These are phyloP conservation scores for Papilio aristodemus DNA, from an alignment of 1,140 invertebrate genomes.

Conservation along the genomic window DNA sequence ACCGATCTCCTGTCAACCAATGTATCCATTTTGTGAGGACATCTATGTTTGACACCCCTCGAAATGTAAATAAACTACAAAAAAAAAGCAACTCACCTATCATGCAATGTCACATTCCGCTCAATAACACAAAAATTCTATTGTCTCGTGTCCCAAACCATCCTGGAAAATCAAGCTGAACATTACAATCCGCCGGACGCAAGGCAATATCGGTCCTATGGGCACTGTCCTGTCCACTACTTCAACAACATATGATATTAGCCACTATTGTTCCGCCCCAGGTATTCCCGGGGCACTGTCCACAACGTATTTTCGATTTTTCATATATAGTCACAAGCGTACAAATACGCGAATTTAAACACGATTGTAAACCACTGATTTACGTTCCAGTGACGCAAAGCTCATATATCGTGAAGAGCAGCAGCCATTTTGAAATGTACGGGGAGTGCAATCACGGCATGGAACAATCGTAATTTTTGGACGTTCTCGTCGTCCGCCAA, in stretches of 20 bases:
- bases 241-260: conserved; percentile 78
- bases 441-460: conserved; percentile 80
- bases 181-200: conserved; percentile 74
- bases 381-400: conserved; percentile 81
- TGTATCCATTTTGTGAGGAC: conserved; percentile 71
- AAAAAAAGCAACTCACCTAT: conserved; percentile 71
- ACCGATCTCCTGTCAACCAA: conserved; percentile 56
- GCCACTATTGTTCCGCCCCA: conserved; percentile 68
- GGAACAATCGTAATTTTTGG: conserved; percentile 75
- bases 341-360: conserved; percentile 63
- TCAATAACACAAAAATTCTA: conserved; percentile 75
- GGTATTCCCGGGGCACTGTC: conserved; percentile 57
- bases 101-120: conserved; percentile 80
- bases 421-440: conserved; percentile 81
- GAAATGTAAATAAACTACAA: conserved; percentile 77
- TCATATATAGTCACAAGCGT: conserved; percentile 62
- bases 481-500: conserved; percentile 55
- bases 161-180: conserved; percentile 74
- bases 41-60: conserved; percentile 49
- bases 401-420: conserved; percentile 80
- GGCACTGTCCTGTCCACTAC: conserved; percentile 69
- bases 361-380: conserved; percentile 72
- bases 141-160: conserved; percentile 71
- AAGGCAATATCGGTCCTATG: conserved; percentile 77
- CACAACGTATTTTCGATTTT: conserved; percentile 59